Conservation (phyloP, 1,140 invertebrate genomes). For the Temnothorax curvispinosus region DNA sequence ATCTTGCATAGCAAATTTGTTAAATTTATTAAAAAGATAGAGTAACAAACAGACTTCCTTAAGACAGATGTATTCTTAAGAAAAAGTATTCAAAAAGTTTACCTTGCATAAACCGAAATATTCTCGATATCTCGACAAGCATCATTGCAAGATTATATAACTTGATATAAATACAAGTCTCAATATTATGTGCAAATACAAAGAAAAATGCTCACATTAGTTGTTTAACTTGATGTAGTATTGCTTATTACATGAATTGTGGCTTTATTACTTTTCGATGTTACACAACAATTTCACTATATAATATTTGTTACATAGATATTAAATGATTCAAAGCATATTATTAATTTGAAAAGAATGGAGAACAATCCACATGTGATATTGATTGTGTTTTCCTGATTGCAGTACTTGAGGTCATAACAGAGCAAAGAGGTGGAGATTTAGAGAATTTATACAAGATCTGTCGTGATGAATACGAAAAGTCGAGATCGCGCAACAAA, state of each 20-base stretch:
- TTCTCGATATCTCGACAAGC: neutral
- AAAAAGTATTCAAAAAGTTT: too few species aligned
- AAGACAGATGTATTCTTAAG: too few species aligned
- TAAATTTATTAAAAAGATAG: too few species aligned
- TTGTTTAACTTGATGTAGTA: neutral
- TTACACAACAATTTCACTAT: neutral
- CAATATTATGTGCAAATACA: neutral
- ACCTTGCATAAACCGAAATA: too few species aligned
- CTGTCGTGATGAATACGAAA: conserved; percentile 52
- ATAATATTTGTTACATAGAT: neutral
- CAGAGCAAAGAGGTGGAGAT: conserved; percentile 79
- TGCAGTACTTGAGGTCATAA: conserved; percentile 84
- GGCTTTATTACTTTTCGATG: neutral
- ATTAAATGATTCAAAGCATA: neutral
- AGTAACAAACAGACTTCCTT: too few species aligned
- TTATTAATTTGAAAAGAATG: neutral
- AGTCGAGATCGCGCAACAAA: neutral
- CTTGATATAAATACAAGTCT: neutral
- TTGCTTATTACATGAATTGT: neutral
- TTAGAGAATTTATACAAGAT: conserved; percentile 72
- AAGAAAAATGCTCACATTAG: neutral
- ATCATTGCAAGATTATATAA: neutral
- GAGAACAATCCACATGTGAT: neutral
- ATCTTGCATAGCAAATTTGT: too few species aligned
- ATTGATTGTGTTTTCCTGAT: conserved; percentile 17